These are phyloP conservation scores for Oncorhynchus gorbuscha DNA, from an alignment of 2,113 vertebrate species.

Conservation along the genomic window DNA sequence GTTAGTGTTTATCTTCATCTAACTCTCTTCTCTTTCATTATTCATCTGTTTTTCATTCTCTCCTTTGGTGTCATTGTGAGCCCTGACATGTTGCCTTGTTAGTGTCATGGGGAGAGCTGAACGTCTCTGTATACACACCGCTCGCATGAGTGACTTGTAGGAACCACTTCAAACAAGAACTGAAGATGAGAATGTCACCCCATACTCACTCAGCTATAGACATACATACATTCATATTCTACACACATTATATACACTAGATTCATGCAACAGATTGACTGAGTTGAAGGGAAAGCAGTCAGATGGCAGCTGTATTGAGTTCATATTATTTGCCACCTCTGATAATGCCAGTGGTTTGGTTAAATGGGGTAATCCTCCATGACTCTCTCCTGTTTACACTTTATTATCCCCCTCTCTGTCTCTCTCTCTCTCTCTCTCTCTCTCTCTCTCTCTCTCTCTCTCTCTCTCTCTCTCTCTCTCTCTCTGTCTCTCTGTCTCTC, in stretches of 20 bases:
- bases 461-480: too few species aligned
- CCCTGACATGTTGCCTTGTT: conserved; percentile 47
- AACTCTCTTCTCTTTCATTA: conserved; percentile 56
- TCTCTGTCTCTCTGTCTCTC: too few species aligned
- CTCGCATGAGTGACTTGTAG: conserved; percentile 64
- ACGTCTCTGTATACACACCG: conserved; percentile 17
- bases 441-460: too few species aligned
- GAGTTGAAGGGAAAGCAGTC: too few species aligned
- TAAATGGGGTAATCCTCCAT: neutral
- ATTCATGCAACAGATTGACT: neutral
- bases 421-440: too few species aligned
- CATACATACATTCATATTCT: neutral
- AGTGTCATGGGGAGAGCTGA: conserved; percentile 48
- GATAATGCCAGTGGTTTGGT: too few species aligned
- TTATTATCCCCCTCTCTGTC: neutral
- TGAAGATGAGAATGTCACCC: too few species aligned
- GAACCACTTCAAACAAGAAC: conserved; percentile 37
- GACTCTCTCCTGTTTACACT: neutral
- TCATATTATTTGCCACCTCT: too few species aligned
- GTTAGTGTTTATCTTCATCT: conserved; percentile 61
- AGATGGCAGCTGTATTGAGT: too few species aligned
- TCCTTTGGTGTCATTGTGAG: conserved; percentile 43
- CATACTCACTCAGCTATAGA: conserved; percentile 22
- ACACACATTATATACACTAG: neutral
- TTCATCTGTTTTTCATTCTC: conserved; percentile 57